Evolutionary conservation across 2,888 invertebrate species (phyloP), one percentile per base, ranked within the genome.

Genomic region (Aleiodes leptofemur): DNA sequence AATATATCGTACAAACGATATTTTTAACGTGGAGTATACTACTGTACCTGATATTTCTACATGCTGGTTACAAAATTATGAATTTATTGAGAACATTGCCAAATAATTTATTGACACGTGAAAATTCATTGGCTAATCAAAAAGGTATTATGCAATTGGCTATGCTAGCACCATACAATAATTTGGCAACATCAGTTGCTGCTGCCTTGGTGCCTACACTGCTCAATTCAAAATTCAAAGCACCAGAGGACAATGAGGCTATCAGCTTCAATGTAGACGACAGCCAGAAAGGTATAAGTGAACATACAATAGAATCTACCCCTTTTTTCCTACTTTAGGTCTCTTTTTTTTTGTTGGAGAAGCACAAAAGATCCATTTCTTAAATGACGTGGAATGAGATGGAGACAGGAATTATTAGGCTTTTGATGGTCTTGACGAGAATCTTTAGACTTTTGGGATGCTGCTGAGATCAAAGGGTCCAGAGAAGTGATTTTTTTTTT

Each of bases 11-110:
- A 68, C 92, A 92, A 81, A 89, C 90, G n/a, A 84, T 90, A 53
- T 92, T 92, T 83, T 90, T 91, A 64, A 79, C 90, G 56, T 92
- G 92, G 92, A 91, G 91, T 59, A 83, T 91, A 69, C 86, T 91
- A 77, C 87, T 92, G 72, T 92, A 92, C 81, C 85, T 90, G 66
- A 90, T 90, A n/a, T 92, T 92, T 82, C 89, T 92, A 43, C 91
- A 91, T 79, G 91, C 91, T 61, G 91, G 92, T 43, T 90, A 91
- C 83, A 89, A 90, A 80, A 90, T 91, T 72, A 90, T 90, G 82
- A 83, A 88, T 69, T 84, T 91, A 55, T 84, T 91, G 29, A 84
- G 85, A 78, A 88, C 88, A 74, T 88, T 91, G 83, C 91, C 91
- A 50, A 86, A 85, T 78, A 88, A 87, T 61, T 86, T 90, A 82